These are phyloP conservation scores for Temnothorax longispinosus DNA, from an alignment of 1,140 invertebrate species.

Conservation along the genomic window DNA sequence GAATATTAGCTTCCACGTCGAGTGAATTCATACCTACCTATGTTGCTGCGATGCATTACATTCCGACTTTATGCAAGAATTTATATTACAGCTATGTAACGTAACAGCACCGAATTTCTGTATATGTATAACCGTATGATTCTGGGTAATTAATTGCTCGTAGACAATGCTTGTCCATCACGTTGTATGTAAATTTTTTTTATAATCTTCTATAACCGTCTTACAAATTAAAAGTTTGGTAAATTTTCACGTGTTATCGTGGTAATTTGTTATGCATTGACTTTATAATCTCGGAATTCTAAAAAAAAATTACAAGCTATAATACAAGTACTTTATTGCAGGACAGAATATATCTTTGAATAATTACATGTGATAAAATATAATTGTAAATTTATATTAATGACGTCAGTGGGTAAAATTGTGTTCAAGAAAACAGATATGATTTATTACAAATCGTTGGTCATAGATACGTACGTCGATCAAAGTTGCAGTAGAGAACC, in stretches of 20 bases:
- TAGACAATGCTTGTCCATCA: background rate
- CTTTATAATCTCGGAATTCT: background rate
- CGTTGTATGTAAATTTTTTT: background rate
- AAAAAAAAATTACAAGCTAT: background rate
- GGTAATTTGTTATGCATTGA: background rate
- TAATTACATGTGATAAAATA: background rate
- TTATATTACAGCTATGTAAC: background rate
- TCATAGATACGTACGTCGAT: background rate
- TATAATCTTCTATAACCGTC: background rate
- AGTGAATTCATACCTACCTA: conserved; percentile 49
- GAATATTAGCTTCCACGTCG: conserved; percentile 42
- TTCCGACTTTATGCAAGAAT: conserved; percentile 34
- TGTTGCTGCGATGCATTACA: conserved; percentile 27
- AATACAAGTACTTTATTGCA: background rate
- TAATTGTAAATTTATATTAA: background rate
- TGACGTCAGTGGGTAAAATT: background rate
- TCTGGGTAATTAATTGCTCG: conserved; percentile 16
- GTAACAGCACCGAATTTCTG: background rate
- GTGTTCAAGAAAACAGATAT: background rate
- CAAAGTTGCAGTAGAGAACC: background rate
- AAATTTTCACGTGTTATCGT: background rate
- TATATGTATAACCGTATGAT: background rate
- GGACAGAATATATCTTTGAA: background rate
- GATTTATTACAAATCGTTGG: background rate
- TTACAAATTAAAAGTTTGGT: background rate